These are phyloP conservation scores for Nipponacmea schrenckii DNA, from an alignment of 2,888 invertebrate species.

Conservation along the genomic window DNA sequence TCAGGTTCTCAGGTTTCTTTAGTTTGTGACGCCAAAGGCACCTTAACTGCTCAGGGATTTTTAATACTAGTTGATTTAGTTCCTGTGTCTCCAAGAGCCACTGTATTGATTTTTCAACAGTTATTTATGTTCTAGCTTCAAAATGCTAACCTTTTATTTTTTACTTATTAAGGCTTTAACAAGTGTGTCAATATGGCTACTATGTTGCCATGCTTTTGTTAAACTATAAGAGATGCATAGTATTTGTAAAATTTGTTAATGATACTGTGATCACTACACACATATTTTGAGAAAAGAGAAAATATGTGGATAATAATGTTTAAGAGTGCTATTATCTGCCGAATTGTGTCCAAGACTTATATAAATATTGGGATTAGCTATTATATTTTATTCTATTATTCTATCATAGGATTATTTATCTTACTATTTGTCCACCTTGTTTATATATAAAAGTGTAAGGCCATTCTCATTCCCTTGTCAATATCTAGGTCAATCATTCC, in stretches of 20 bases:
- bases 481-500: too few relatives aligned
- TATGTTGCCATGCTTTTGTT: background rate
- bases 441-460: too few relatives aligned
- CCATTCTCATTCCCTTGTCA: too few relatives aligned
- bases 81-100: constrained; percentile 7
- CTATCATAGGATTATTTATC: too few relatives aligned
- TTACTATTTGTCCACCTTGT: too few relatives aligned
- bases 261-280: background rate
- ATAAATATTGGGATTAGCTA: too few relatives aligned
- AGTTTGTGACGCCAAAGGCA: constrained; percentile 46
- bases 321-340: background rate
- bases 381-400: too few relatives aligned
- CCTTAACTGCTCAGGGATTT: constrained; percentile 43
- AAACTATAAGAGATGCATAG: background rate
- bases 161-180: background rate
- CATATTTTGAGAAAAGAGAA: background rate
- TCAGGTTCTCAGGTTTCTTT: constrained; percentile 35
- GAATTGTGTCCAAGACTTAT: too few relatives aligned
- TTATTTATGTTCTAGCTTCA: constrained; percentile 3
- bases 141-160: constrained; percentile 1
- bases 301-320: background rate
- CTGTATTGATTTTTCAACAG: background rate
- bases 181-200: too few relatives aligned
- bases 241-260: constrained; percentile 4
- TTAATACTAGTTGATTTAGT: constrained; percentile 13